Evolutionary conservation across 2,797 vertebrate genomes (phyloP).

Genomic region (Gadopsis marmoratus): DNA sequence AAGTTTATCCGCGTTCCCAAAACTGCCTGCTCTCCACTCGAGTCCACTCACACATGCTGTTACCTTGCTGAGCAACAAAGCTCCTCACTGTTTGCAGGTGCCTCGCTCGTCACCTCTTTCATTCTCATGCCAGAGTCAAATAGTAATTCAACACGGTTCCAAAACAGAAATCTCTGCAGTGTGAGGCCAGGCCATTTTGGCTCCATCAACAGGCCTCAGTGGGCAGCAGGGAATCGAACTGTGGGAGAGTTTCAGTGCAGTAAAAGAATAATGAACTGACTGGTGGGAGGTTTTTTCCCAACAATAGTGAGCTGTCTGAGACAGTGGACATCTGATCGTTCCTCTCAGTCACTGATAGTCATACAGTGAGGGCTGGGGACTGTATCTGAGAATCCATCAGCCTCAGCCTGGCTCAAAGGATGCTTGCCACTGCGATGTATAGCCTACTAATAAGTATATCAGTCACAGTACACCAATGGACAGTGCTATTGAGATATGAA

Average conservation of each 20-base stretch:
- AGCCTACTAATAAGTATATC: conserved; percentile 15
- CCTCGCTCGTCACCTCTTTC: conserved; percentile 63
- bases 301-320: conserved; percentile 57
- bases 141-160: conserved; percentile 72
- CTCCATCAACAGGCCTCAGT: conserved; percentile 55
- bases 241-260: conserved; percentile 51
- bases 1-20: conserved; percentile 6
- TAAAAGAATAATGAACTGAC: conserved; percentile 67
- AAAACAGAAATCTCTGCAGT: conserved; percentile 64
- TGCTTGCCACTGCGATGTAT: conserved; percentile 32
- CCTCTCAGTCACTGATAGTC: conserved; percentile 23
- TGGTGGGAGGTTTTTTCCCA: conserved; percentile 59
- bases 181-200: conserved; percentile 48
- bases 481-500: background rate
- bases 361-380: background rate
- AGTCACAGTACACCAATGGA: conserved; percentile 2
- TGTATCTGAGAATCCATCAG: conserved; percentile 44
- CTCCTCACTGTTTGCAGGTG: conserved; percentile 64
- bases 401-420: conserved; percentile 34
- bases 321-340: conserved; percentile 60
- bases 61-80: conserved; percentile 67
- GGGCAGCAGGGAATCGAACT: conserved; percentile 50
- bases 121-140: conserved; percentile 41
- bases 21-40: background rate
- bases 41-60: conserved; percentile 16